Evolutionary conservation across 2,797 vertebrate species (phyloP).

Genomic region (Holocentrus rufus): DNA sequence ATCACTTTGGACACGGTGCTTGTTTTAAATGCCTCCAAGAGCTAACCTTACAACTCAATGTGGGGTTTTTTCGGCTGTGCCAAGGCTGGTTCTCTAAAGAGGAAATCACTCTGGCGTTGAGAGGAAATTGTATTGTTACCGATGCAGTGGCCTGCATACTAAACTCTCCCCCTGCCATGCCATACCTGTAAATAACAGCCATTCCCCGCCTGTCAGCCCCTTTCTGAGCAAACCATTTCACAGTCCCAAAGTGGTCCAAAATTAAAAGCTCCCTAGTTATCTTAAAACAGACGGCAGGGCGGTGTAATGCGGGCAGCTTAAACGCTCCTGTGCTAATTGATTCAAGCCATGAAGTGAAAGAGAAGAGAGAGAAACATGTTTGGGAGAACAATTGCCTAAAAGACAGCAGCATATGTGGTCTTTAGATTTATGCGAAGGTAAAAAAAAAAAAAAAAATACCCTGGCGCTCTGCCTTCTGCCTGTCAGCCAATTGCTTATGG

Average conservation of each 20-base stretch:
- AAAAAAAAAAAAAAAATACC: constrained; percentile 25
- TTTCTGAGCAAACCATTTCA: constrained; percentile 55
- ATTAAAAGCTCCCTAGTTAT: constrained; percentile 74
- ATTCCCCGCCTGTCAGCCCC: constrained; percentile 61
- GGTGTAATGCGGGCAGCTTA: constrained; percentile 40
- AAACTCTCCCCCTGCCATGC: constrained; percentile 46
- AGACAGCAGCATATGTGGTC: constrained; percentile 76
- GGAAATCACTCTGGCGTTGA: constrained; percentile 64
- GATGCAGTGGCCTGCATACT: constrained; percentile 63
- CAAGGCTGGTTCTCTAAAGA: constrained; percentile 34
- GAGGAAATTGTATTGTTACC: constrained; percentile 67
- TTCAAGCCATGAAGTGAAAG: constrained; percentile 51
- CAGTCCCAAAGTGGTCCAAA: constrained; percentile 60
- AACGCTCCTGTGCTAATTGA: constrained; percentile 69
- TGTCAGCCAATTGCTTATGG: constrained; percentile 79
- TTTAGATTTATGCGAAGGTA: constrained; percentile 72
- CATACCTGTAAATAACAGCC: constrained; percentile 71
- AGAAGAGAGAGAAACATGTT: constrained; percentile 34
- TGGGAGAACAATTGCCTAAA: constrained; percentile 63
- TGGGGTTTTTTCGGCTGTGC: constrained; percentile 22
- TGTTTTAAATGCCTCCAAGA: constrained; percentile 56
- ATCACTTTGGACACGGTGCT: constrained; percentile 30
- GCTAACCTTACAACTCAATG: constrained; percentile 26
- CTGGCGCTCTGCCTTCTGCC: constrained; percentile 64
- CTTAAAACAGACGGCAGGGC: constrained; percentile 68